Conservation (phyloP, 2,113 vertebrate genomes). For the Poeciliopsis occidentalis region DNA sequence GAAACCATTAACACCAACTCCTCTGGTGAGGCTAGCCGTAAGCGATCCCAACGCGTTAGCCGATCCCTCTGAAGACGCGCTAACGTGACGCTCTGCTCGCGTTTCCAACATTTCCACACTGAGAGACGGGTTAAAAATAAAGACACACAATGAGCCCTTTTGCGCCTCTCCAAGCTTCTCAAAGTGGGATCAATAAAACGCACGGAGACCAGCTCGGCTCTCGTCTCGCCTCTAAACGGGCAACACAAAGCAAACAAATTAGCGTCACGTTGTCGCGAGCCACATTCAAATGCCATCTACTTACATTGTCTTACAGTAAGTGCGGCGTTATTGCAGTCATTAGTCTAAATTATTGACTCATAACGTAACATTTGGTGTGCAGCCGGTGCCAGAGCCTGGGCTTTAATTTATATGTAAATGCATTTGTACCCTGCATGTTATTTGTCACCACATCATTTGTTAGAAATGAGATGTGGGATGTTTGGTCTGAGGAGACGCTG, state of each 20-base stretch:
- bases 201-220: constrained; percentile 31
- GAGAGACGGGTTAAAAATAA: constrained; percentile 40
- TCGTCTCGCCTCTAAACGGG: constrained; percentile 20
- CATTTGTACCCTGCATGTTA: constrained; percentile 58
- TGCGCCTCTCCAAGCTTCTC: constrained; percentile 6
- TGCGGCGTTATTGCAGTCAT: constrained; percentile 68
- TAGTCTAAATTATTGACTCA: constrained; percentile 69
- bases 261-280: constrained; percentile 37
- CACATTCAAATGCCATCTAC: constrained; percentile 50
- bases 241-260: constrained; percentile 37
- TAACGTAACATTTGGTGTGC: constrained; percentile 48
- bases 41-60: constrained; percentile 26
- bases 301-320: constrained; percentile 61
- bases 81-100: constrained; percentile 14
- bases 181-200: constrained; percentile 41
- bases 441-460: constrained; percentile 72
- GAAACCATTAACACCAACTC: neutral
- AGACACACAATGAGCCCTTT: neutral
- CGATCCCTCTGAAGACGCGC: constrained; percentile 14
- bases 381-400: constrained; percentile 29
- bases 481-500: constrained; percentile 52
- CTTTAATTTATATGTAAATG: constrained; percentile 80
- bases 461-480: constrained; percentile 63
- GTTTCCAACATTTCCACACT: constrained; percentile 2
- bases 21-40: constrained; percentile 1